Evolutionary conservation across 1,140 invertebrate genomes (phyloP), one percentile per base, ranked within the genome.

Genomic region (Eurosta solidaginis): DNA sequence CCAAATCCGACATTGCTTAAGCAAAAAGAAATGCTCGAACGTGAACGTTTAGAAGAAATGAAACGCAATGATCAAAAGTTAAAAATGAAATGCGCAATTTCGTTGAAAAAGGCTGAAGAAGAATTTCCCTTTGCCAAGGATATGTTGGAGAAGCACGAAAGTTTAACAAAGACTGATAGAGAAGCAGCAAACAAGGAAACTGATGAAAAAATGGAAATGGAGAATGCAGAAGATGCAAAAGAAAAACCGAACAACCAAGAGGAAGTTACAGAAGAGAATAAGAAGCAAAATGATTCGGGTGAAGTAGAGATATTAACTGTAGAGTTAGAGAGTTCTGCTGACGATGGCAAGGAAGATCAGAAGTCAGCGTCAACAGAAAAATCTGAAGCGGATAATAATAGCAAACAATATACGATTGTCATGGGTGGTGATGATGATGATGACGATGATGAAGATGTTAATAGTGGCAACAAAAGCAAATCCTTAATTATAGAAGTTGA

Each of bases 1-100:
- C 84, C 85, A n/a, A 87, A 87, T 81, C 85, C 85, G 7, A 83
- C 84, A 1, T 74, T 87, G 1, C 29, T 87, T 14, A 83, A 85
- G 63, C 78, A 80, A 27, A 77, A 80, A 33, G 52, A 74, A 45
- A 49, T 79, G 20, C 76, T 85, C 49, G 83, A 85, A 63, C 81
- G 81, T 3, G 82, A 82, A 44, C 85, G 85, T 1, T 80, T 86
- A 79, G 82, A 85, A 68, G 84, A 87, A 25, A 68, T 82, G 2
- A 87, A 82, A 73, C 78, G 76, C 4, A 85, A 78, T 3, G 85
- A 87, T 82, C 33, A 74, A 29, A 87, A 87, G 78, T 47, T 87
- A 6, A 84, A 85, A 80, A 85, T 80, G 82, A 85, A 85, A 74
- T 80, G 82, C 17, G 17, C 77, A 10, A 79, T 87, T 5, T 81